A percentile compares a stretch with the other conserved stretches of the same genome.
Conservation (phyloP, 1,140 invertebrate genomes). For the Phenacoccus solenopsis region DNA sequence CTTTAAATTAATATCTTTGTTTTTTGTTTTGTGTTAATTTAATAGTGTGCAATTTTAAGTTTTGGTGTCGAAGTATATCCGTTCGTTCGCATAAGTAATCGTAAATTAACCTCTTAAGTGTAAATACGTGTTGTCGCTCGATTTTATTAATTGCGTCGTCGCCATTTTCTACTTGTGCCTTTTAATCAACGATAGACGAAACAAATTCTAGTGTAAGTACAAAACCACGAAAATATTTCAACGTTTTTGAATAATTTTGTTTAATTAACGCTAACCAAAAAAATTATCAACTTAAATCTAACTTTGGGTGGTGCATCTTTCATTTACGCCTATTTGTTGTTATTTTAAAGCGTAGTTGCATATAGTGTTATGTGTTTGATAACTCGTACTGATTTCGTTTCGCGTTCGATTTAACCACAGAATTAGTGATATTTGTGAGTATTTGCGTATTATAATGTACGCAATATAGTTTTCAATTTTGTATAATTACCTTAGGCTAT, state of each 20-base stretch:
- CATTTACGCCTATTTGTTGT: neutral
- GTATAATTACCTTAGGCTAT: no score
- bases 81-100: neutral
- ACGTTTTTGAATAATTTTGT: neutral
- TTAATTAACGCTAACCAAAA: neutral
- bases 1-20: constrained; percentile 3
- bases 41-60: neutral
- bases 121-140: neutral
- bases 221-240: neutral
- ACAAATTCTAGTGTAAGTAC: neutral
- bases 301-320: neutral
- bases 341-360: neutral
- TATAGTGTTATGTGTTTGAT: neutral
- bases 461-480: no score
- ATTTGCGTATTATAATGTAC: no score
- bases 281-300: neutral
- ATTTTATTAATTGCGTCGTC: neutral
- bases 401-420: no score
- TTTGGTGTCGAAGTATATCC: neutral
- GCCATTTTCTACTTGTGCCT: neutral
- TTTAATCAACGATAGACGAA: neutral
- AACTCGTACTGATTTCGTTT: neutral
- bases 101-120: neutral
- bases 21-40: neutral
- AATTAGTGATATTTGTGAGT: no score